Conservation (phyloP, 2,888 invertebrate genomes). For the Blera fallax region DNA sequence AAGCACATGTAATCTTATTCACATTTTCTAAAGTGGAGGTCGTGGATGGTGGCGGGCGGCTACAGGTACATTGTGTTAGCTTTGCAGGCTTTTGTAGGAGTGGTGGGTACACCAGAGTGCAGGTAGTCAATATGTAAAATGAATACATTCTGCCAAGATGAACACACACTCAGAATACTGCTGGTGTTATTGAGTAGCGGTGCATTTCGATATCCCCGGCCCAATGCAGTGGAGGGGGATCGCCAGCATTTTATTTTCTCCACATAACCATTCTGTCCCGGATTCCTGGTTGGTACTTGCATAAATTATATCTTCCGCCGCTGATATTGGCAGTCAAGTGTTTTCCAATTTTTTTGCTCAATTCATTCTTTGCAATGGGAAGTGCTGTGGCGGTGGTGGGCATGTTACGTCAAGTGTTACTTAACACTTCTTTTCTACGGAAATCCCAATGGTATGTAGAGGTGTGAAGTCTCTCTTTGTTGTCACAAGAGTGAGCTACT, state of each 20-base stretch:
- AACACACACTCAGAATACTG: conserved; percentile 22
- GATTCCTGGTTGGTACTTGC: conserved; percentile 35
- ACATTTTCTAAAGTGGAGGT: conserved; percentile 31
- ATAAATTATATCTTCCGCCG: conserved; percentile 57
- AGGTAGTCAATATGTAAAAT: conserved; percentile 51
- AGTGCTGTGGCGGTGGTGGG: no score
- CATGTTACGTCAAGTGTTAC: conserved; percentile 63
- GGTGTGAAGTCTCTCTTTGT: conserved; percentile 47
- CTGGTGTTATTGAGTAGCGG: conserved; percentile 60
- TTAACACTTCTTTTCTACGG: conserved; percentile 36
- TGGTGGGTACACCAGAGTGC: not conserved
- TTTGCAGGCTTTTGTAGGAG: conserved; percentile 17
- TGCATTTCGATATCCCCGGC: conserved; percentile 46
- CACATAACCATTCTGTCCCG: conserved; percentile 7
- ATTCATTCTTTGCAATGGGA: not conserved
- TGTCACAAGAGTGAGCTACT: conserved; percentile 22
- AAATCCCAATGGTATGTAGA: conserved; percentile 37
- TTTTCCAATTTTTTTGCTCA: conserved; percentile 18
- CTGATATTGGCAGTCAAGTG: conserved; percentile 65
- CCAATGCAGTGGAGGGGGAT: conserved; percentile 3
- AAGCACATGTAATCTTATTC: conserved; percentile 32
- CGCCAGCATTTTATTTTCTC: conserved; percentile 23
- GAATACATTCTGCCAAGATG: conserved; percentile 49
- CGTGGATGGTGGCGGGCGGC: not conserved
- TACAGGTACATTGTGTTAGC: conserved; percentile 19